Conservation (phyloP, 1,140 invertebrate genomes). For the Monochamus saltuarius region DNA sequence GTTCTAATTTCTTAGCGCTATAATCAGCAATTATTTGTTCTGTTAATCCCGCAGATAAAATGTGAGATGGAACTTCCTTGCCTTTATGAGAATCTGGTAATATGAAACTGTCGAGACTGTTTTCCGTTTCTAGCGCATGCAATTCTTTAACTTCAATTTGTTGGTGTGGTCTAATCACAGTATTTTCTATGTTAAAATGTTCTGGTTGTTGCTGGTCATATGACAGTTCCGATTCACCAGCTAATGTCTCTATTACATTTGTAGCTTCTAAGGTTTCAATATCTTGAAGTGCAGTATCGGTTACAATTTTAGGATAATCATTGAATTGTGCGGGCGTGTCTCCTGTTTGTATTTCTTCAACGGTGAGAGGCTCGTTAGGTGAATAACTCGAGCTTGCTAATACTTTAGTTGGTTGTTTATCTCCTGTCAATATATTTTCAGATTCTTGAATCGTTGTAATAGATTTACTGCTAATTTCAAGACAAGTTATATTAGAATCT, state of each 20-base stretch:
- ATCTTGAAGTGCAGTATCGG: constrained; percentile 54
- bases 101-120: constrained; percentile 52
- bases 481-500: constrained; percentile 53
- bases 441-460: constrained; percentile 59
- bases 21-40: constrained; percentile 61
- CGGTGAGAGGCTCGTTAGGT: constrained; percentile 57
- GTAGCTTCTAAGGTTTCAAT: constrained; percentile 61
- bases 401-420: constrained; percentile 52
- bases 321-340: constrained; percentile 58
- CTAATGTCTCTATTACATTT: constrained; percentile 56
- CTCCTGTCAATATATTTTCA: constrained; percentile 55
- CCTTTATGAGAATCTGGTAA: constrained; percentile 59
- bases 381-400: constrained; percentile 56
- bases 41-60: constrained; percentile 59
- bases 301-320: constrained; percentile 56
- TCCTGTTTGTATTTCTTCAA: constrained; percentile 58
- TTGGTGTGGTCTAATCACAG: constrained; percentile 52
- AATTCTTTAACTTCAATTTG: constrained; percentile 57
- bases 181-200: constrained; percentile 48
- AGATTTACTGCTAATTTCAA: constrained; percentile 59
- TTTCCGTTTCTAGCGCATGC: constrained; percentile 60
- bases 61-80: constrained; percentile 56
- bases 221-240: constrained; percentile 58
- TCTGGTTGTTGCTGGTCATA: constrained; percentile 48
- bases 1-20: constrained; percentile 52